A percentile compares a stretch with the other conserved stretches of the same genome.
Conservation (phyloP, 2,113 vertebrate species). For the Oryzias celebensis region DNA sequence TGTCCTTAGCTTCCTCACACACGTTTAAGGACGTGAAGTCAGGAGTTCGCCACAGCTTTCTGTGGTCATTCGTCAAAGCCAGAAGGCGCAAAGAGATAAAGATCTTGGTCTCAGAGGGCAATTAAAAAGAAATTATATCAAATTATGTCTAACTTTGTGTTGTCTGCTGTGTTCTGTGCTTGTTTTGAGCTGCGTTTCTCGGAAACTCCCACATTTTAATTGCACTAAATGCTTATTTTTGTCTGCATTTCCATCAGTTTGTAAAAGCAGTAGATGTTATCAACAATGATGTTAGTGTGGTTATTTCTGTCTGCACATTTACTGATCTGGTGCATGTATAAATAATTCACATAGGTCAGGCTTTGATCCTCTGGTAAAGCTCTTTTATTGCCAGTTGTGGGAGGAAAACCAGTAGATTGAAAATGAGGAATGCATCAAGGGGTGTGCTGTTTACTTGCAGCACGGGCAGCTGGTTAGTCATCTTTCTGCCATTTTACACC, state of each 20-base stretch:
- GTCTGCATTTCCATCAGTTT: slow-evolving; percentile 77
- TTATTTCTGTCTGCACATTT: slow-evolving; percentile 64
- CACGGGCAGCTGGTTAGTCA: slow-evolving; percentile 87
- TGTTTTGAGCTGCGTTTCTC: slow-evolving; percentile 76
- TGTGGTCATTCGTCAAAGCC: slow-evolving; percentile 60
- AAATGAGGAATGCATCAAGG: slow-evolving; percentile 83
- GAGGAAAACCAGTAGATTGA: slow-evolving; percentile 87
- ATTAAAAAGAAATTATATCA: slow-evolving; percentile 77
- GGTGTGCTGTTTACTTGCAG: slow-evolving; percentile 89
- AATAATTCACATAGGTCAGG: slow-evolving; percentile 65
- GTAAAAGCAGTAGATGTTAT: slow-evolving; percentile 88
- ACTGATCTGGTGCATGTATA: slow-evolving; percentile 44
- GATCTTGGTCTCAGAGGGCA: slow-evolving; percentile 72
- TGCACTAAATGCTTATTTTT: slow-evolving; percentile 63
- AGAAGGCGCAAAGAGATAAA: slow-evolving; percentile 72
- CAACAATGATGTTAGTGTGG: slow-evolving; percentile 88
- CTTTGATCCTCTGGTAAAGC: slow-evolving; percentile 84
- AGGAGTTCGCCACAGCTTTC: slow-evolving; percentile 32
- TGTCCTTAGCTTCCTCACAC: not conserved
- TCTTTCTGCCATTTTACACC: slow-evolving; percentile 62
- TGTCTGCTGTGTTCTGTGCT: slow-evolving; percentile 80
- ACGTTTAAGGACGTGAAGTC: not conserved
- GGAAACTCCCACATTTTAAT: slow-evolving; percentile 82
- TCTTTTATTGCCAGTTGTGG: slow-evolving; percentile 80
- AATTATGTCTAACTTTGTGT: slow-evolving; percentile 79